Base-by-base conservation (phyloP, 2,113 vertebrate species). In the Oriolus oriolus region DNA sequence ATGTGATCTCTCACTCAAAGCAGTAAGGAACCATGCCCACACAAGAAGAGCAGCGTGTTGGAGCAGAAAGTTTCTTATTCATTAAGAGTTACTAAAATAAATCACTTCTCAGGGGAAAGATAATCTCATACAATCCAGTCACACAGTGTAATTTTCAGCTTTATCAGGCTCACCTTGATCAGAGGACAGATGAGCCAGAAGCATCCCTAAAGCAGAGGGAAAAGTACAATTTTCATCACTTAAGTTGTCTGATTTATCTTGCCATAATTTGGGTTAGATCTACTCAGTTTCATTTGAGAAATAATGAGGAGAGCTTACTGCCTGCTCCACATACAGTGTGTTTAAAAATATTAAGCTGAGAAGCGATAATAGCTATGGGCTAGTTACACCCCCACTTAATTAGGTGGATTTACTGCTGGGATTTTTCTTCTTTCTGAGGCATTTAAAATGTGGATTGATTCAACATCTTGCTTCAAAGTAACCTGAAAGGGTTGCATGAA, bases 341-440 rank as follows among this genome's bases (percentile, higher is more conserved):
- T 71, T 96, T 96, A 94, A 97, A 95, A 91, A 95, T 95, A 95
- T 71, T 91, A 95, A 93, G 64, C 76, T 92, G 92, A 87, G 78
- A 86, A 86, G 84, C 0, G 14, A 59, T 93, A 97, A 95, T 97
- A 92, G 87, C 94, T 90, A 19, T 96, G 89, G 87, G 89, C 87
- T 83, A 50, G 73, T 80, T 90, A 92, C 76, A 92, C 66, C 87
- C 75, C 35, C 27, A 74, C 87, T 96, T 95, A 96, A 97, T 97
- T 92, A 94, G 75, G 85, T 95, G 73, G 74, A 84, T 90, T 97
- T 95, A 84, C 90, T 96, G 81, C 94, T 95, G 94, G 95, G 96
- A 95, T 96, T 96, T 96, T 84, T 61, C 83, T 82, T 78, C 76
- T 92, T 96, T 89, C 80, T 90, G 20, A 89, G 69, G 73, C 69